Evolutionary conservation across 2,113 vertebrate species (phyloP).

Genomic region (Hirundichthys speculiger): DNA sequence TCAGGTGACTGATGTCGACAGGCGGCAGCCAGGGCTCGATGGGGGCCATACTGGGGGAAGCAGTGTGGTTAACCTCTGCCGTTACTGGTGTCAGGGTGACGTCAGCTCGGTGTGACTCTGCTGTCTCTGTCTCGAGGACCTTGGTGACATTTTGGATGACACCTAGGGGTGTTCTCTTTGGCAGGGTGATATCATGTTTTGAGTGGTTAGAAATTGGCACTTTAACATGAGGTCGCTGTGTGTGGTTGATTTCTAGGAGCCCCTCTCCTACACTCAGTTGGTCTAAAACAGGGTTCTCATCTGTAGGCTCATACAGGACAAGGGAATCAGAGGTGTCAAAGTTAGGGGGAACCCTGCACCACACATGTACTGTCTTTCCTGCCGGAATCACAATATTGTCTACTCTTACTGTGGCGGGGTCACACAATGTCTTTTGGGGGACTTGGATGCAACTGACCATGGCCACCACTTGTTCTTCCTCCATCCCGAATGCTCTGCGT

Average conservation of each 20-base stretch:
- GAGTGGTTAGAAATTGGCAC: too few species aligned
- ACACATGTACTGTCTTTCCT: slow-evolving; percentile 6
- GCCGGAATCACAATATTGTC: background rate
- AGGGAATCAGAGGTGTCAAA: slow-evolving; percentile 6
- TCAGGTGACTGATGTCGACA: too few species aligned
- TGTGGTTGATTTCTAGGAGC: background rate
- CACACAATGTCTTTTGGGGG: background rate
- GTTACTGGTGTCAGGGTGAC: too few species aligned
- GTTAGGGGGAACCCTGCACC: slow-evolving; percentile 12
- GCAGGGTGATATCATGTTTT: slow-evolving; percentile 4
- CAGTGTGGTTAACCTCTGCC: too few species aligned
- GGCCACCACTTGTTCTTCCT: slow-evolving; percentile 12
- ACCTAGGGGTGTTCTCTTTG: slow-evolving; percentile 2
- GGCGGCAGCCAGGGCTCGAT: too few species aligned
- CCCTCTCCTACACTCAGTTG: slow-evolving; percentile 10
- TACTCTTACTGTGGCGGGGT: slow-evolving; percentile 4
- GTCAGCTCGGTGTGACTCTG: too few species aligned
- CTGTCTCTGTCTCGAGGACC: too few species aligned
- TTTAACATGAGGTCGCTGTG: background rate
- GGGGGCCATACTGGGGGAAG: too few species aligned
- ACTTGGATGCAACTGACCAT: slow-evolving; percentile 31
- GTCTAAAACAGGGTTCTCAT: background rate
- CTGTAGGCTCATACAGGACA: slow-evolving; percentile 17
- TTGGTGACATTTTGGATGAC: slow-evolving; percentile 11
- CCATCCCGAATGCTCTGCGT: slow-evolving; percentile 8